Conservation (phyloP, 2,888 invertebrate species). For the Lycia hirtaria region DNA sequence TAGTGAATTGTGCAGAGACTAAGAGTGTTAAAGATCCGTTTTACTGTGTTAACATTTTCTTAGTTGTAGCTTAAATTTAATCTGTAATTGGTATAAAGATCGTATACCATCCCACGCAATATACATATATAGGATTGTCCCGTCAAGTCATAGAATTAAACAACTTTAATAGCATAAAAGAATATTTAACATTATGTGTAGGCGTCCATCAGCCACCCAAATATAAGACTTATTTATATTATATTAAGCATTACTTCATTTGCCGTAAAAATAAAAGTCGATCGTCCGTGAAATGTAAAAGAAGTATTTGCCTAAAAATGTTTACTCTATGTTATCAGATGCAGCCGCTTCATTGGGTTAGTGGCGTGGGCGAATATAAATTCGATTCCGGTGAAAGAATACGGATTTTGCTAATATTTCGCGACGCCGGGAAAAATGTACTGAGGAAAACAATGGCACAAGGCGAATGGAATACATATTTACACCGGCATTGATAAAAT, state of each 20-base stretch:
- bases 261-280: constrained; percentile 25
- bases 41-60: too few relatives aligned
- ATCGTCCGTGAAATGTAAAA: constrained; percentile 28
- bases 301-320: constrained; percentile 34
- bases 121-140: too few relatives aligned
- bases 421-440: background rate
- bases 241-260: constrained; percentile 8
- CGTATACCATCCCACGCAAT: too few relatives aligned
- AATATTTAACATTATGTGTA: too few relatives aligned
- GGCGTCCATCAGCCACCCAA: background rate
- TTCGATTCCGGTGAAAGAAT: constrained; percentile 23
- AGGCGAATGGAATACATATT: too few relatives aligned
- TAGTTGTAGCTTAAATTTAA: too few relatives aligned
- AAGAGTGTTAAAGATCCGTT: too few relatives aligned
- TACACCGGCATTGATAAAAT: too few relatives aligned
- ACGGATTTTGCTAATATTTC: constrained; percentile 27
- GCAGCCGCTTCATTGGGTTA: constrained; percentile 33
- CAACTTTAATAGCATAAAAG: too few relatives aligned
- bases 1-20: too few relatives aligned
- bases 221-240: background rate
- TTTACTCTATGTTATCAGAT: constrained; percentile 33
- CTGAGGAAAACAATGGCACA: constrained; percentile 5
- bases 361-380: constrained; percentile 27
- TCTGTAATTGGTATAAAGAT: too few relatives aligned
- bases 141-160: too few relatives aligned